Evolutionary conservation across 2,888 invertebrate species (phyloP), one percentile per base, ranked within the genome.

Genomic region (Scelioninae gen. 2): DNA sequence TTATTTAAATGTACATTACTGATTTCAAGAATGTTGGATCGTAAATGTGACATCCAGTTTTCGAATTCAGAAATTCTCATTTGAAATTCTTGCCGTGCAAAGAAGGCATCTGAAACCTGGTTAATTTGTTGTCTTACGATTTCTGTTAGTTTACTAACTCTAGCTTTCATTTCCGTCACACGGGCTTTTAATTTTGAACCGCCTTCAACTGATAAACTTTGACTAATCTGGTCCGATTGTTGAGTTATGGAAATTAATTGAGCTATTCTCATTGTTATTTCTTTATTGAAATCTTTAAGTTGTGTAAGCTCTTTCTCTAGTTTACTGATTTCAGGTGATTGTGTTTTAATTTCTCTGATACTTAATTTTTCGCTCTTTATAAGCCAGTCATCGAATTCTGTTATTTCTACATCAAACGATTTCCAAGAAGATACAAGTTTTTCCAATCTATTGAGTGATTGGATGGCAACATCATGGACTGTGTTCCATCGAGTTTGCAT

Each of bases 401-500:
- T 90, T 0, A 93, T 90, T 78, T 94, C 93, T 1, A 88, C 88
- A 83, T 95, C 94, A 81, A 96, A 94, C 57, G 92, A 91, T 75
- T 92, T 90, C 96, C 96, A 96, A 77, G 92, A 92, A 4, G 88
- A 87, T 0, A 94, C 92, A 1, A 96, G 87, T 85, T 93, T 93
- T 63, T 95, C 94, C 60, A 94, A 85, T 86, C 93, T 94, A 41
- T 89, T 91, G 58, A 92, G 92, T 87, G 94, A 92, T 84, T 96
- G 94, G 52, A 90, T 90, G 0, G 94, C 92, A 70, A 91, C 90
- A 78, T 94, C 93, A 78, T 94, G 92, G n/a, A 96, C 91, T 0
- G 93, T 90, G n/a, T 92, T 91, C 92, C 95, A 96, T 71, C 94
- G 90, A 5, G 93, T 93, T 80, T 93, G 92, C 75, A 95, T 90